Evolutionary conservation across 2,888 invertebrate species (phyloP).

Genomic region (Ernsta delagoae): DNA sequence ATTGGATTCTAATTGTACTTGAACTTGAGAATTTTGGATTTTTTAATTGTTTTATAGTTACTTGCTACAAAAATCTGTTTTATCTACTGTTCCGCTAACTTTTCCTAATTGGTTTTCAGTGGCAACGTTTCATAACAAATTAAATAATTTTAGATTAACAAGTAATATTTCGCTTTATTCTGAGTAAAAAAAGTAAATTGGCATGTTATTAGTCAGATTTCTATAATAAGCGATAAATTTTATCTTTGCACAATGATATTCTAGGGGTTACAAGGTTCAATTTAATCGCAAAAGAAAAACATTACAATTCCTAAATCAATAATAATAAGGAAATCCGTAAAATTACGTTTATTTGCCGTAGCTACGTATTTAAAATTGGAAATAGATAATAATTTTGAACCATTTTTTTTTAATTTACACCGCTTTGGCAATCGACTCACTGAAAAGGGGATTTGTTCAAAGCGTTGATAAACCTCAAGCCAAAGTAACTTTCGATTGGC

Average conservation of each 20-base stretch:
- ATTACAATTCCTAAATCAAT: neutral
- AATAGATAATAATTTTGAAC: neutral
- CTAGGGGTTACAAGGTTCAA: neutral
- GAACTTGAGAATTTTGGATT: too few relatives aligned
- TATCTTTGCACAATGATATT: neutral
- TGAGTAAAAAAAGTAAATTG: too few relatives aligned
- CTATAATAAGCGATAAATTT: too few relatives aligned
- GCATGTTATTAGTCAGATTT: too few relatives aligned
- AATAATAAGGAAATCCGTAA: constrained; percentile 2
- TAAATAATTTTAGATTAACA: too few relatives aligned
- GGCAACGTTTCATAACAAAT: too few relatives aligned
- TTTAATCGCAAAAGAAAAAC: neutral
- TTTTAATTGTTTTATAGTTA: too few relatives aligned
- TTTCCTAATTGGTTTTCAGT: too few relatives aligned
- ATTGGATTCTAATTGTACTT: too few relatives aligned
- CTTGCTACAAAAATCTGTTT: too few relatives aligned
- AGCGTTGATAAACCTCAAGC: constrained; percentile 23
- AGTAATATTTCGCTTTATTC: too few relatives aligned
- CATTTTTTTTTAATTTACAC: neutral
- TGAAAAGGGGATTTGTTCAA: constrained; percentile 18
- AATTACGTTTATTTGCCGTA: neutral
- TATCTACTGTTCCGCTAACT: too few relatives aligned
- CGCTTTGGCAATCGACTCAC: constrained; percentile 6
- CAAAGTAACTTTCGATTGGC: constrained; percentile 32
- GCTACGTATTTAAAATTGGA: neutral